These are phyloP conservation scores for Hippoglossus stenolepis DNA, from an alignment of 2,113 vertebrate species.

Conservation along the genomic window DNA sequence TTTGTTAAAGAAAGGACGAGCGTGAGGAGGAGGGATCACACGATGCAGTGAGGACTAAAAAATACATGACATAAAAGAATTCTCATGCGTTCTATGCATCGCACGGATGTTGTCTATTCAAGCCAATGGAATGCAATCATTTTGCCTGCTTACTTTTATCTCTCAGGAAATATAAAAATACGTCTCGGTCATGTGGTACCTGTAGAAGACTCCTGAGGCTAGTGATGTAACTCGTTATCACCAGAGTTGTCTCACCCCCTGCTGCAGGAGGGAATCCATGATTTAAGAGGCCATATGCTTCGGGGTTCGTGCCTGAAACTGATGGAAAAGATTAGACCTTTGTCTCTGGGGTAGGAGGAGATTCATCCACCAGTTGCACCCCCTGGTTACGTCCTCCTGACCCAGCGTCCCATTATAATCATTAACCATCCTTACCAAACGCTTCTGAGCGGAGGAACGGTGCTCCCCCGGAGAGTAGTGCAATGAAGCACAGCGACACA, in stretches of 20 bases:
- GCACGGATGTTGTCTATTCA: slow-evolving; percentile 30
- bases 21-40: slow-evolving; percentile 15
- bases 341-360: neutral
- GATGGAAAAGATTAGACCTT: neutral
- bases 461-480: neutral
- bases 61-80: slow-evolving; percentile 21
- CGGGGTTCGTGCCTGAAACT: slow-evolving; percentile 1
- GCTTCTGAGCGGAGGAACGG: neutral
- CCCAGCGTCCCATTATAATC: slow-evolving; percentile 8
- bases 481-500: neutral
- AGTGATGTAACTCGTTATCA: slow-evolving; percentile 12
- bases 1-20: slow-evolving; percentile 23
- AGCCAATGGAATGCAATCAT: neutral
- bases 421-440: neutral
- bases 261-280: slow-evolving; percentile 12
- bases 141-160: slow-evolving; percentile 9
- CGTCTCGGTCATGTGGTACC: neutral
- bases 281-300: slow-evolving; percentile 10
- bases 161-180: neutral
- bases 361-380: slow-evolving; percentile 15
- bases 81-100: neutral
- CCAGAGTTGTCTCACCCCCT: neutral
- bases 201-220: neutral
- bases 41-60: slow-evolving; percentile 19
- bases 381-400: neutral